Evolutionary conservation across 2,113 vertebrate species (phyloP), one percentile per base, ranked within the genome.

Genomic region (Misgurnus mizolepis): DNA sequence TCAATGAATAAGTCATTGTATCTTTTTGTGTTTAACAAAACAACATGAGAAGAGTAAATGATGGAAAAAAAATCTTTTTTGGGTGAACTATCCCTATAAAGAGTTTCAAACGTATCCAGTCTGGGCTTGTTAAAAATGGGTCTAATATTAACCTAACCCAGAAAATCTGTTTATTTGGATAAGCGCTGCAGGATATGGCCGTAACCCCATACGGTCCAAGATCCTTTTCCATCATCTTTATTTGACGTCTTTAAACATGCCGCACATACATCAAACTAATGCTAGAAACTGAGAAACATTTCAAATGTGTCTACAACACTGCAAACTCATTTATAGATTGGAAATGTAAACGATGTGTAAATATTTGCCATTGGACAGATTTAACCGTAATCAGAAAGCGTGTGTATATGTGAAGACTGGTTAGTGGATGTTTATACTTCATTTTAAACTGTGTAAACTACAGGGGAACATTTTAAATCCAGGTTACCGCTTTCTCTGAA

Each of bases 131-230:
- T 50, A 80, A 66, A 67, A 60, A 80, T 11, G 79, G 62, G 39
- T 74, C 70, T 80, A 74, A 80, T 80, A 74, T 80, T 74, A 67
- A 70, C 62, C 70, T 74, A 66, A 80, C 79, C 70, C 79, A 80
- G 70, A 67, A 67, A 74, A 55, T 60, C 50, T 49, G 67, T 80
- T 80, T 80, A 73, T 80, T 80, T 74, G 74, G 70, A 80, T 70
- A 58, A 34, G 49, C 45, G 49, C 70, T 34, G 61, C 79, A 60
- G 62, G 62, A 80, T 8, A 27, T 74, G 70, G 15, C 50, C 50
- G 7, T 45, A 41, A 72, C 18, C 60, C 49, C 2, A 9, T 27
- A 58, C n/a, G 1, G 39, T 61, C 56, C 72, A 45, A 4, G 14
- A 74, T 18, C 18, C 17, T n/a, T 58, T 39, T 55, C 12, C 70